phyloP scores from a whole-genome alignment of 2,113 vertebrate species.

The Indicator maculatus region DNA sequence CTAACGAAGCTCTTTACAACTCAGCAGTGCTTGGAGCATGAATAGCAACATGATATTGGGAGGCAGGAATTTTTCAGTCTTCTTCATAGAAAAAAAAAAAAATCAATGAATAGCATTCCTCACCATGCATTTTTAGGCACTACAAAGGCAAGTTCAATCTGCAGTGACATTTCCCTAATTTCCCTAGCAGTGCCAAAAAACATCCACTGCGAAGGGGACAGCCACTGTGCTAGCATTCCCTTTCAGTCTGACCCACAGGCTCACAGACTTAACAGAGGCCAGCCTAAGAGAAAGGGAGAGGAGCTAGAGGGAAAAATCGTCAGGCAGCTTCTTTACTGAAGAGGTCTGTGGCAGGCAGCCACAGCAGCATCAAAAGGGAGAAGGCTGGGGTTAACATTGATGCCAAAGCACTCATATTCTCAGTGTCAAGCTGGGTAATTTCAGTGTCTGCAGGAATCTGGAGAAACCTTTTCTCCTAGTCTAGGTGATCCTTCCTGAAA shows the following conservation, averaged over 20 bases:
- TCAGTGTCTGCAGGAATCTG: background rate
- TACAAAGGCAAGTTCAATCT: background rate
- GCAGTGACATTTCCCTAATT: background rate
- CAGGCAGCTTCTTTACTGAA: background rate
- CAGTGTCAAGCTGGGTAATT: background rate
- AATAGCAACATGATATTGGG: background rate
- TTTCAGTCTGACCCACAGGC: background rate
- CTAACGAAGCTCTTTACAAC: background rate
- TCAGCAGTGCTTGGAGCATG: background rate
- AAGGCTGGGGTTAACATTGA: background rate
- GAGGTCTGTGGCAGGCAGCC: background rate
- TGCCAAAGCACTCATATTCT: background rate
- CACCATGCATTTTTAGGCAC: background rate
- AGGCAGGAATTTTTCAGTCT: constrained; percentile 8
- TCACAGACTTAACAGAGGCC: background rate
- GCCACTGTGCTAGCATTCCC: background rate
- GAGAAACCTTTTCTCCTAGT: background rate
- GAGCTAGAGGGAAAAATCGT: background rate
- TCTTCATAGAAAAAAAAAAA: background rate
- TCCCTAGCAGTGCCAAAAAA: background rate
- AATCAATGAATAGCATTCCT: constrained; percentile 23
- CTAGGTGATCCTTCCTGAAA: background rate
- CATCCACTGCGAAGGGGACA: background rate
- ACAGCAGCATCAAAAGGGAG: background rate
- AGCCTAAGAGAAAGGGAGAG: background rate